Base-by-base conservation (phyloP, 2,797 vertebrate species). In the Helostoma temminkii region DNA sequence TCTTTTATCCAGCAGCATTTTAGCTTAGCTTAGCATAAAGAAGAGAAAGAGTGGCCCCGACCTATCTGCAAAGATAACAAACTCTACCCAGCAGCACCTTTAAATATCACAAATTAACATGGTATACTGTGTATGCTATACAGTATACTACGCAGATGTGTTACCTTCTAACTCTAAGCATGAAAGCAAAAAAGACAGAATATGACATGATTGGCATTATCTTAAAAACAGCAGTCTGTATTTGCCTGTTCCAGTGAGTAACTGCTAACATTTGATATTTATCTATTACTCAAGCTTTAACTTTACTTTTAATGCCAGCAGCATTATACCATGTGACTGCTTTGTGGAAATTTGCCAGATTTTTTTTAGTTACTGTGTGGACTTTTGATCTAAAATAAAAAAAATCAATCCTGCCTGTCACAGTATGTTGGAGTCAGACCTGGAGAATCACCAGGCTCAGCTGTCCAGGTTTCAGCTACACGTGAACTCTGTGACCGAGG, bases 391-490 rank as follows among this genome's bases (percentile, higher is more conserved):
- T 37, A 30, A 48, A 22, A 19, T 55, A 56, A 32, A 11, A 32
- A 32, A 11, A 32, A 32, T 19, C 2, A 0, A 21, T 46, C 5
- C 6, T 52, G 43, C 32, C 19, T 68, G 30, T 70, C 59, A 14
- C 63, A 88, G 82, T 5, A 30, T 80, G 77, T 36, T 89, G 89
- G 88, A 72, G 80, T 90, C 83, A 1, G 91, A 93, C 58, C 76
- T 93, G 62, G 90, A 91, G 72, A 93, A 93, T 65, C 76, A 74
- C 43, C 66, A 74, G 70, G 91, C 91, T 46, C 91, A 93, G 81
- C 82, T 93, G 54, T 74, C 70, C 66, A 85, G 86, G 69, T 93
- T 93, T 69, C 86, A 90, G 71, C 61, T 83, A 28, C 91, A 93
- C 8, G 57, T 77, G 41, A 77, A 30, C 57, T 90, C 81, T 1